Base-by-base conservation (phyloP, 2,888 invertebrate genomes). In the Drosophila kuntzei region DNA sequence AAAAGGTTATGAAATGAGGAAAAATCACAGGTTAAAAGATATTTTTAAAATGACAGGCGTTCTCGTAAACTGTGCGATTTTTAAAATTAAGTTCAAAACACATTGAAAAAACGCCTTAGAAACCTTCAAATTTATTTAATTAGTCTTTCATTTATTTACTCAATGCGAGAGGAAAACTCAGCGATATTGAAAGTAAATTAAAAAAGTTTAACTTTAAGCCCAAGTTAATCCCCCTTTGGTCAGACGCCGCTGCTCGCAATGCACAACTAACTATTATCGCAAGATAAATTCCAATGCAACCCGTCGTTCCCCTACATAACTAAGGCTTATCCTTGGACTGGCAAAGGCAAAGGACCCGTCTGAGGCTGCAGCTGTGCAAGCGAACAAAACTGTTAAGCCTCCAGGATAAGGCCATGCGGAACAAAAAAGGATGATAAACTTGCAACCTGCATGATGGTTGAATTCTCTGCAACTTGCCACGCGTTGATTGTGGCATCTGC, bases 191-290 rank as follows among this genome's bases (percentile, higher is more conserved):
- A 25, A 25, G 25, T 25, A 6, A 6, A 25, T 25, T 25, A 6
- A 25, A 25, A 25, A 29, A 29, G 22, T 6, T 22, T 6, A 22
- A 6, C 22, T 25, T 25, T 25, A 25, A 6, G 7, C 5, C 34
- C 4, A 32, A 32, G 0, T 43, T 2, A 2, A 12, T 1, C 25
- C 60, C 54, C 63, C 44, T 9, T 50, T 11, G 36, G 3, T 18
- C 11, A 1, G 47, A 51, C 71, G 60, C 63, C 78, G 37, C 78
- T 65, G 71, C 2, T 14, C 20, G 61, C 20, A 46, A 62, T 46
- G 66, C 75, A 83, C 83, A 86, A 77, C 87, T 79, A 75, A 83
- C 83, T 88, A 84, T 84, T 88, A 84, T 88, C 87, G 63, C 57
- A 88, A 86, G 83, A 84, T 84, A 84, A 84, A 84, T 84, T 80